Percentiles rank a stretch among this genome's conserved stretches.
Evolutionary conservation across 2,888 invertebrate genomes (phyloP).

Genomic region (Chironomus riparius): DNA sequence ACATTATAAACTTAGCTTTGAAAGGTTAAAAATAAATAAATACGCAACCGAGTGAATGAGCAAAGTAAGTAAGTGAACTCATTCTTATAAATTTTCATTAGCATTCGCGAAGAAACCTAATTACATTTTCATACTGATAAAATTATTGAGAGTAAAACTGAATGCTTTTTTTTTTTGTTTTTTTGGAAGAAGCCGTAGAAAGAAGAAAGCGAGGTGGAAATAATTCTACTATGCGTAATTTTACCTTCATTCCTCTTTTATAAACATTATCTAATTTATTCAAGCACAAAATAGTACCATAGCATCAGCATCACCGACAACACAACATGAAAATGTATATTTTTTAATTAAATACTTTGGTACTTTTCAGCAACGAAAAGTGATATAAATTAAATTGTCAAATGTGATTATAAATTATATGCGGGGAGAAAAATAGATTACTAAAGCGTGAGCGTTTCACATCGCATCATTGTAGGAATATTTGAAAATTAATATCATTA

Average conservation of each 20-base stretch:
- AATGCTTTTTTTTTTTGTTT: too few species aligned
- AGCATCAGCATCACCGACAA: not conserved
- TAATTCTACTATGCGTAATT: not conserved
- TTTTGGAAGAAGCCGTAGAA: not conserved
- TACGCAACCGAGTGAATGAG: too few species aligned
- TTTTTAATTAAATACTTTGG: slow-evolving; percentile 22
- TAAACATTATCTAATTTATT: slow-evolving; percentile 26
- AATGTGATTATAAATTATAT: slow-evolving; percentile 22
- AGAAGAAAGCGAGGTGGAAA: too few species aligned
- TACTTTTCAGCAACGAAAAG: not conserved
- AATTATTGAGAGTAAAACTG: not conserved
- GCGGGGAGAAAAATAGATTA: not conserved
- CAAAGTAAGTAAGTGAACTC: not conserved
- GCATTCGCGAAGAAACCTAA: slow-evolving; percentile 25
- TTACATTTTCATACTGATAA: not conserved
- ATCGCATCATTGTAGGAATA: not conserved
- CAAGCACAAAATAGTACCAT: not conserved
- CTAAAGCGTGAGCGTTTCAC: not conserved
- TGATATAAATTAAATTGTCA: slow-evolving; percentile 26
- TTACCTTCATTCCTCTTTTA: not conserved
- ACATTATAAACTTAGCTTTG: not conserved
- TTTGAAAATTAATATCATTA: not conserved
- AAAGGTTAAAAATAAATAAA: not conserved
- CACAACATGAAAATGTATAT: not conserved
- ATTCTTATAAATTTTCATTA: slow-evolving; percentile 25